Percentiles rank a stretch among this genome's conserved stretches.
These are phyloP conservation scores for Oncorhynchus keta DNA, from an alignment of 2,113 vertebrate species.

Conservation along the genomic window DNA sequence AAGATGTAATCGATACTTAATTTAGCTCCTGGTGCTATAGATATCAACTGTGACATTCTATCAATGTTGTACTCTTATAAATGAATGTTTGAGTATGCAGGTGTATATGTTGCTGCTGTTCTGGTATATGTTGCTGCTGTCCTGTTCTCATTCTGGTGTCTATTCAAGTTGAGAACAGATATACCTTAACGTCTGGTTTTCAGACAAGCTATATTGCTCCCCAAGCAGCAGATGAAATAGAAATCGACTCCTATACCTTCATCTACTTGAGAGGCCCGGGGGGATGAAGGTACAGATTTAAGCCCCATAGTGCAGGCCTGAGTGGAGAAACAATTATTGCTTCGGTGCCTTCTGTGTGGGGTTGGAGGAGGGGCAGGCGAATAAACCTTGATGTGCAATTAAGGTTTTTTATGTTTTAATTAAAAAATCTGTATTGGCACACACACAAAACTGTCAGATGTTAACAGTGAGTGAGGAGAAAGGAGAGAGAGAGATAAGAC, in stretches of 20 bases:
- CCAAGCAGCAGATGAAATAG: conserved; percentile 37
- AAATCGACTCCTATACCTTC: conserved; percentile 47
- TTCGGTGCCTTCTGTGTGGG: conserved; percentile 42
- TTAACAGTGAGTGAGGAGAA: conserved; percentile 31
- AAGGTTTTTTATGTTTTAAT: conserved; percentile 66
- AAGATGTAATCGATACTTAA: conserved; percentile 68
- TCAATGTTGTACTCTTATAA: conserved; percentile 55
- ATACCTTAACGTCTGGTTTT: conserved; percentile 50
- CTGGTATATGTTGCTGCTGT: conserved; percentile 20
- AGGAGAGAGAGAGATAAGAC: conserved; percentile 35
- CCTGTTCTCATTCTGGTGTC: conserved; percentile 52
- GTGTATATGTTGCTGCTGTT: conserved; percentile 23
- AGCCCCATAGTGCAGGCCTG: conserved; percentile 15
- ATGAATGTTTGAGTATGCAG: conserved; percentile 37
- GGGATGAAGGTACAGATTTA: conserved; percentile 49
- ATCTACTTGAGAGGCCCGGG: conserved; percentile 38
- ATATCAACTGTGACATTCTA: conserved; percentile 58
- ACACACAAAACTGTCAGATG: conserved; percentile 53
- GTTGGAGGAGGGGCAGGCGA: conserved; percentile 38
- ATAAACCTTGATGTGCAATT: conserved; percentile 64
- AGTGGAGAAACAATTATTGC: conserved; percentile 45
- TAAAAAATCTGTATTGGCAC: conserved; percentile 39
- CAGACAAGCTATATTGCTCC: conserved; percentile 51
- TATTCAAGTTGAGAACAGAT: conserved; percentile 39
- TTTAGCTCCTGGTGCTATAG: conserved; percentile 59